Evolutionary conservation across 2,888 invertebrate species (phyloP), one percentile per base, ranked within the genome.

Genomic region (Drosophila neotestacea): DNA sequence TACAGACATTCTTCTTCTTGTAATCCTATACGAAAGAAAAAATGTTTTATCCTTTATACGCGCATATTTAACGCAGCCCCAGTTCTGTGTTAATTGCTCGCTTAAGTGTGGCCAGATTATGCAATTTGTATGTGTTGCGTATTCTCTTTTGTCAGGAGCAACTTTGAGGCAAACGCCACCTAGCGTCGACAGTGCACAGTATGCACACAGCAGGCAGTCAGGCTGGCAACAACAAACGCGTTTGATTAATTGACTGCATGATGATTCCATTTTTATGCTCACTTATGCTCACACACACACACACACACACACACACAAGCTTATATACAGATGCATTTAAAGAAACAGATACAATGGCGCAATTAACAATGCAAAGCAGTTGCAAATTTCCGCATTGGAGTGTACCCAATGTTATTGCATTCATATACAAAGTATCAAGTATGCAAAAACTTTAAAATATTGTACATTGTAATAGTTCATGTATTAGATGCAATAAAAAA

Each of bases 181-280:
- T 59, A 50, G 27, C 38, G 44, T 51, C 7, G 42, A 42, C 9
- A 41, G 32, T 10, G 4, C 5, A 11, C 38, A 39, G 16, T 48
- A 7, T 28, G 48, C 34, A 13, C 28, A 58, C 28, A 58, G 28
- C 36, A 16, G 28, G 38, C 32, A 56, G 56, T 56, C 42, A 7
- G 42, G 16, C 34, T 48, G 65, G 44, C 16, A 62, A 22, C 16
- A 62, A 22, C 38, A 42, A 63, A 47, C 51, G 22, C 13, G 54
- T 44, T 74, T 68, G 68, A 62, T 79, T 65, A 67, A 70, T 63
- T 70, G 62, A 74, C 66, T 63, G 51, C 61, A 62, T 46, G 59
- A 71, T 60, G 61, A 69, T 68, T 67, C 30, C 56, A 63, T 65
- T 79, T 65, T 61, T 41, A 54, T 55, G 38, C 50, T 13, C 42